Base-by-base conservation (phyloP, 2,113 vertebrate genomes). In the Astatoreochromis straeleni region DNA sequence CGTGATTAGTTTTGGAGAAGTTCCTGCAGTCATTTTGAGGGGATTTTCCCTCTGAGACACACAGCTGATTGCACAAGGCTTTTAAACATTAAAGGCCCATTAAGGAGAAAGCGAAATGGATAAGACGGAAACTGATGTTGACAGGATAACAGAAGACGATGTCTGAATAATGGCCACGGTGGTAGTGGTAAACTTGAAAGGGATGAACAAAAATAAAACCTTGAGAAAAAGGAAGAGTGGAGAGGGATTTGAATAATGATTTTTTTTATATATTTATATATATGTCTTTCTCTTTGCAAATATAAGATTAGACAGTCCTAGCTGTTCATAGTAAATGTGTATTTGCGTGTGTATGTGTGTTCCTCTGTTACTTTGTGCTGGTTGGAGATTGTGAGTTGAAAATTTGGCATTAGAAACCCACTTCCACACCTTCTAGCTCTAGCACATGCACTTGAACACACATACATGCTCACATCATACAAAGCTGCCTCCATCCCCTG, bases 41-140 rank as follows among this genome's bases (percentile, higher is more conserved):
- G 90, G 94, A 93, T 95, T 95, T 95, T 89, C 94, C 89, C 35
- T 70, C 82, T 82, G 87, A 93, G 87, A 86, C 2, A 5, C 89
- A 85, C 92, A 94, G 81, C 85, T 93, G 87, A 94, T 95, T 93
- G 83, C 89, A 93, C 3, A 2, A 89, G 85, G 80, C 73, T 82
- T 95, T 92, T 91, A 87, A 92, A 91, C 85, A 90, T 92, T 86
- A 88, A 89, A 91, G 85, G 82, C 40, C 3, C 29, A 80, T 81
- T 83, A 54, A 54, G 60, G 82, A 83, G 29, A 86, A 26, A 8
- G 45, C 63, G 16, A 58, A 53, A 70, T 55, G 68, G 24, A 86
- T 35, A 19, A 70, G 33, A 51, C 47, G 75, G 68, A 87, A 88
- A 79, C 14, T n/a, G 35, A 87, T 85, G 70, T 68, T 68, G 84